Evolutionary conservation across 2,113 vertebrate species (phyloP).

Genomic region (Dicerorhinus sumatrensis): DNA sequence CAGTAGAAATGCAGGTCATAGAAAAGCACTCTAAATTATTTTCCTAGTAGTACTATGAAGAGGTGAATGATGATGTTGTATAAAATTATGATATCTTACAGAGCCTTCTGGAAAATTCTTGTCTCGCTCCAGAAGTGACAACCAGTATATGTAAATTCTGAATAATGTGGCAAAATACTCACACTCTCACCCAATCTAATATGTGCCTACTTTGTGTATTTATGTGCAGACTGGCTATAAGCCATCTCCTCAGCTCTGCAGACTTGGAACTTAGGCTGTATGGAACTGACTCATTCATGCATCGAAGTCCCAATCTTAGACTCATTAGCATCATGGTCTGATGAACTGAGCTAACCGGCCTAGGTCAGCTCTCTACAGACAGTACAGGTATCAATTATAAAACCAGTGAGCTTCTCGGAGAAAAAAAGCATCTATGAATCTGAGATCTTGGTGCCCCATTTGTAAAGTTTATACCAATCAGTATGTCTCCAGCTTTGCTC

Average conservation of each 20-base stretch:
- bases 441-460: background rate
- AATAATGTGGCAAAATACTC: background rate
- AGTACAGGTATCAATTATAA: background rate
- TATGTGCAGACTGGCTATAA: background rate
- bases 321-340: background rate
- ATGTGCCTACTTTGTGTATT: background rate
- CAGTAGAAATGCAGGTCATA: too few relatives aligned
- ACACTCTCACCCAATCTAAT: background rate
- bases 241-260: background rate
- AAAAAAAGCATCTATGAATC: background rate
- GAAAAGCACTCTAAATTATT: background rate
- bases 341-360: background rate
- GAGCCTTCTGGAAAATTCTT: conserved; percentile 51
- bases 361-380: background rate
- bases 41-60: background rate
- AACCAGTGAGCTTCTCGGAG: background rate
- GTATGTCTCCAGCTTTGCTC: background rate
- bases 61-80: background rate
- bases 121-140: background rate
- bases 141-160: background rate
- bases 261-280: background rate
- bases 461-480: background rate
- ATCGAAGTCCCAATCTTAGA: background rate
- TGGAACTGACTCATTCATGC: background rate
- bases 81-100: conserved; percentile 35